A percentile compares a stretch with the other conserved stretches of the same genome.
phyloP scores from a whole-genome alignment of 2,888 invertebrate species.

The Taphrorychus bicolor region DNA sequence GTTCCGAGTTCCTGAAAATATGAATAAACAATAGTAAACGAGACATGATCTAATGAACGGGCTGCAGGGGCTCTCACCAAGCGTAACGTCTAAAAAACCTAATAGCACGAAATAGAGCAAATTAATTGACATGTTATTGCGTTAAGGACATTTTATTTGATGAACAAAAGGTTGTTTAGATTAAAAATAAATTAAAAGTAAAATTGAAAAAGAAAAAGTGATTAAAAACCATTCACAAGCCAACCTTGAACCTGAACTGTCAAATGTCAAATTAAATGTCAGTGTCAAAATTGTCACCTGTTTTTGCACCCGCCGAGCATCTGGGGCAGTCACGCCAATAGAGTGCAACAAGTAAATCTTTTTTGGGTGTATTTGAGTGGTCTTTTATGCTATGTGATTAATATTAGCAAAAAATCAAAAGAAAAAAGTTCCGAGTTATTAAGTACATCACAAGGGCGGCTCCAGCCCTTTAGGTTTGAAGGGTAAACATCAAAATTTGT shows the following conservation, averaged over 20 bases:
- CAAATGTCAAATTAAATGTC: neutral
- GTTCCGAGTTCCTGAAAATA: constrained; percentile 49
- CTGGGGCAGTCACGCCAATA: no score
- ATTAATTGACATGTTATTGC: constrained; percentile 20
- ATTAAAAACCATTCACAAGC: no score
- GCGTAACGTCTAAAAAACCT: constrained; percentile 42
- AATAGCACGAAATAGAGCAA: constrained; percentile 45
- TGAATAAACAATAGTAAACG: neutral
- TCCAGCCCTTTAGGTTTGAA: no score
- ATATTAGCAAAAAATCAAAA: no score
- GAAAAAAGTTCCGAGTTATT: no score
- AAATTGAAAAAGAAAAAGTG: neutral
- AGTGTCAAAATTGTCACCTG: no score
- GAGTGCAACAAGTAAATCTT: no score
- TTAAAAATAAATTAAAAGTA: neutral
- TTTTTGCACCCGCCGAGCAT: no score
- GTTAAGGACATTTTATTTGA: neutral
- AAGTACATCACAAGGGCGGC: no score
- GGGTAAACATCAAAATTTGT: no score
- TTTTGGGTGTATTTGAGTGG: no score
- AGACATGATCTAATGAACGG: neutral
- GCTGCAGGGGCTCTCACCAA: constrained; percentile 43
- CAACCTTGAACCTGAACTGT: neutral
- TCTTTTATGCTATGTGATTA: no score
- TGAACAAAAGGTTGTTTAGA: neutral